A percentile compares a stretch with the other conserved stretches of the same genome.
Conservation (phyloP, 2,113 vertebrate species). For the Aspidoscelis tigris region DNA sequence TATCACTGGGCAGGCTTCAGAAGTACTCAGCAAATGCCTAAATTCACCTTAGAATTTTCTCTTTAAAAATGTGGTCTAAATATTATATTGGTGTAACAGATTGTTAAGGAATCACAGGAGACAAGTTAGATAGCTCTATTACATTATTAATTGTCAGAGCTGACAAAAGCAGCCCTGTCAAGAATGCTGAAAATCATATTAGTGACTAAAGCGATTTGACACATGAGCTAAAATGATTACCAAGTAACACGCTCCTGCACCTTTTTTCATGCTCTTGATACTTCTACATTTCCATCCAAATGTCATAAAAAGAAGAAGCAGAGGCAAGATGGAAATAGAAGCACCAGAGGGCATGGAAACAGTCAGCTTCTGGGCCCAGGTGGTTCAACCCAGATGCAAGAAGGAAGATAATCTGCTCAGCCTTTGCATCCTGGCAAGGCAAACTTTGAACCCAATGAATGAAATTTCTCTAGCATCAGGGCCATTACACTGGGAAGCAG, state of each 20-base stretch:
- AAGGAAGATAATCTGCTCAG: too few species aligned
- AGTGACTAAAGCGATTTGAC: conserved; percentile 53
- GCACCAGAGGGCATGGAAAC: too few species aligned
- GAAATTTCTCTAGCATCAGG: too few species aligned
- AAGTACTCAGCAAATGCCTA: not conserved
- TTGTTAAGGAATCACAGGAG: conserved; percentile 26
- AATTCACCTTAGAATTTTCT: conserved; percentile 24
- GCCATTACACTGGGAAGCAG: too few species aligned
- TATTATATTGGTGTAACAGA: conserved; percentile 21
- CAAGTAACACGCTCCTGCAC: conserved; percentile 29
- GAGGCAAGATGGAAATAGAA: too few species aligned
- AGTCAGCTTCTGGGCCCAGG: too few species aligned
- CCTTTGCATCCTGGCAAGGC: too few species aligned
- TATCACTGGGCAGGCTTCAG: not conserved
- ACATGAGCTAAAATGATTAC: conserved; percentile 46
- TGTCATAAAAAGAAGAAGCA: not conserved
- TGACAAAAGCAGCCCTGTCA: conserved; percentile 51
- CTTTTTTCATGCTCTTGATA: conserved; percentile 9
- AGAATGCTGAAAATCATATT: conserved; percentile 62
- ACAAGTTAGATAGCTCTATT: conserved; percentile 38
- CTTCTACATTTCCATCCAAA: not conserved
- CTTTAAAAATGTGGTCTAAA: conserved; percentile 29
- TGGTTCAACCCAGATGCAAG: too few species aligned
- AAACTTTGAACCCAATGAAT: too few species aligned
- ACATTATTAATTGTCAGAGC: conserved; percentile 59